Evolutionary conservation across 2,797 vertebrate species (phyloP).

Genomic region (Pseudotriccus pelzelni): DNA sequence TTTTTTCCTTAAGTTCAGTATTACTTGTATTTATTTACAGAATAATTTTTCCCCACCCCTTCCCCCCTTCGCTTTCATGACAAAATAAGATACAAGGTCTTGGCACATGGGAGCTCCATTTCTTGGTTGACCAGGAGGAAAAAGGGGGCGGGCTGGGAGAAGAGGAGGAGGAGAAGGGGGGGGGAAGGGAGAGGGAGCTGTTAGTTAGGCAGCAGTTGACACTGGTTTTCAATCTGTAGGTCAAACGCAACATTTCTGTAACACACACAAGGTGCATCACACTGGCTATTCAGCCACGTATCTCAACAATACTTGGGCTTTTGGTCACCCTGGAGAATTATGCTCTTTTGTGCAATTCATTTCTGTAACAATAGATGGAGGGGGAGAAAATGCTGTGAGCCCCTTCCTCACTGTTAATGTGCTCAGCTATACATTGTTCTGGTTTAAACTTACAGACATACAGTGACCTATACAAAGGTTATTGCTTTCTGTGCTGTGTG

Average conservation of each 20-base stretch:
- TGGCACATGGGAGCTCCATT: slow-evolving; percentile 34
- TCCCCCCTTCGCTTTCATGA: background rate
- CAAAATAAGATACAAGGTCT: slow-evolving; percentile 7
- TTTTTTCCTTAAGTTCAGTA: background rate
- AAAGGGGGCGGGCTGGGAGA: background rate
- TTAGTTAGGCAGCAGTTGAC: slow-evolving; percentile 70
- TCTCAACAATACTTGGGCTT: background rate
- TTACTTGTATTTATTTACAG: background rate
- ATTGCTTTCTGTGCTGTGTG: background rate
- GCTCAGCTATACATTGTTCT: background rate
- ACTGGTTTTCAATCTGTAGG: slow-evolving; percentile 73
- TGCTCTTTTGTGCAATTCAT: background rate
- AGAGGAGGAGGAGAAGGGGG: background rate
- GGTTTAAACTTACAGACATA: background rate
- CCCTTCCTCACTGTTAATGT: background rate
- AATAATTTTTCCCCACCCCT: background rate
- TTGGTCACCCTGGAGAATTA: background rate
- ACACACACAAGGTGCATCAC: background rate
- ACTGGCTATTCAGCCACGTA: slow-evolving; percentile 37
- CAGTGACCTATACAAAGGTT: slow-evolving; percentile 37
- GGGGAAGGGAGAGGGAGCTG: background rate
- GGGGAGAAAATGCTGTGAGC: background rate
- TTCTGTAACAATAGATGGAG: background rate
- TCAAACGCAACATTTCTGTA: slow-evolving; percentile 65
- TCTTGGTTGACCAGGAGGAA: slow-evolving; percentile 57